phyloP scores from a whole-genome alignment of 2,888 invertebrate species.

The Philonicus albiceps region DNA sequence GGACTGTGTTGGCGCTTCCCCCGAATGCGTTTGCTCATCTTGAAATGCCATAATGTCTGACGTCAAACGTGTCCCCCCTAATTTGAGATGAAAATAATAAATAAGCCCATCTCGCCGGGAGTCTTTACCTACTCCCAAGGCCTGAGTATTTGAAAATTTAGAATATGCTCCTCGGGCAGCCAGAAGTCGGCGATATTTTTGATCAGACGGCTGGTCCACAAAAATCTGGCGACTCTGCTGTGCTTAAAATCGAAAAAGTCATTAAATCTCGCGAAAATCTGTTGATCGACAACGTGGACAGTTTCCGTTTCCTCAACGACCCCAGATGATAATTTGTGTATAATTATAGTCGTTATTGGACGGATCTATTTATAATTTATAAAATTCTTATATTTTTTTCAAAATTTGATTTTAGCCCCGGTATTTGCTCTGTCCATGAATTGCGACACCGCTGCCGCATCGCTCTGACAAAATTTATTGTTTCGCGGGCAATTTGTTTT shows the following conservation, averaged over 20 bases:
- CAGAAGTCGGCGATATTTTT: neutral
- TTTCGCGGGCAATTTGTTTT: neutral
- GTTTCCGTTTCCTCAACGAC: neutral
- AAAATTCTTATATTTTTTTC: neutral
- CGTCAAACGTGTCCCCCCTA: constrained; percentile 30
- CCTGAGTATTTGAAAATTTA: neutral
- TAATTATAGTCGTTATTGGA: neutral
- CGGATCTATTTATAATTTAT: neutral
- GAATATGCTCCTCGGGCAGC: neutral
- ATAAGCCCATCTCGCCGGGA: neutral
- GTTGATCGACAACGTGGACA: neutral
- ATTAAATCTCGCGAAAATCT: neutral
- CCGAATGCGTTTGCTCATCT: neutral
- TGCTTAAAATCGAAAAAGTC: neutral
- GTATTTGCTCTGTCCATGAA: neutral
- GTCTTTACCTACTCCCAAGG: neutral
- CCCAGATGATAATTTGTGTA: neutral
- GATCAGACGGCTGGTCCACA: neutral
- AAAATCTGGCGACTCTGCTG: neutral
- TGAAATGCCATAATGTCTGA: neutral
- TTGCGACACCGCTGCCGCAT: neutral
- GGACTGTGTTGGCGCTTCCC: neutral
- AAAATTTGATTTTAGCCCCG: neutral
- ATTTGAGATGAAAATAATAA: neutral
- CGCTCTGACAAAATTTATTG: neutral